Evolutionary conservation across 2,113 vertebrate genomes (phyloP).

Genomic region (Rhipidura dahli): DNA sequence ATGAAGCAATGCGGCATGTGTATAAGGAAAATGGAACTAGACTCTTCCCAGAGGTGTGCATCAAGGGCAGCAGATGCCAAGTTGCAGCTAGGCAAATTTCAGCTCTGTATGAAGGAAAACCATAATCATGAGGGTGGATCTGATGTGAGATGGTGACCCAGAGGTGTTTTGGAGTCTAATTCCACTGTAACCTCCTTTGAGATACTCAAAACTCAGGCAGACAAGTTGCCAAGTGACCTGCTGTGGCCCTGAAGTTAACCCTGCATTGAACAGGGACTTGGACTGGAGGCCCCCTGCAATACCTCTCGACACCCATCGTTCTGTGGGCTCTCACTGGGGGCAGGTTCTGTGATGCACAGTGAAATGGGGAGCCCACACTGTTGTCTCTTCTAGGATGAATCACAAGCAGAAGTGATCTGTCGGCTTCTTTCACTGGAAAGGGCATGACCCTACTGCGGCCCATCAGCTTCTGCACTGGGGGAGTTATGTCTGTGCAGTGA

Average conservation of each 20-base stretch:
- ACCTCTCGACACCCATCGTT: background rate
- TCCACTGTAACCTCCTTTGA: background rate
- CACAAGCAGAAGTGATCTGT: background rate
- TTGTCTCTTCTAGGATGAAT: background rate
- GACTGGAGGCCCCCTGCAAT: background rate
- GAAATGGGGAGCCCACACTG: background rate
- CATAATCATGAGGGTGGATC: background rate
- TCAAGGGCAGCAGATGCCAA: background rate
- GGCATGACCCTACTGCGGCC: background rate
- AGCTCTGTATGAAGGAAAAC: background rate
- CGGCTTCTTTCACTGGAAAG: background rate
- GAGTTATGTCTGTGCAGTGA: background rate
- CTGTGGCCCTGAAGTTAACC: background rate
- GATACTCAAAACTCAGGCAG: background rate
- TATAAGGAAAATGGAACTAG: background rate
- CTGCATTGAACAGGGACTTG: background rate
- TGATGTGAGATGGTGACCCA: background rate
- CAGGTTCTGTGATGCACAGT: background rate
- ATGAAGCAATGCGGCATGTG: background rate
- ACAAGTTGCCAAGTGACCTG: background rate
- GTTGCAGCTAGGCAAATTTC: background rate
- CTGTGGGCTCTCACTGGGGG: background rate
- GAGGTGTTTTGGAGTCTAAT: background rate
- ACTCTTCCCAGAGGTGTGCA: background rate
- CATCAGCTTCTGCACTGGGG: background rate